A percentile compares a stretch with the other conserved stretches of the same genome.
Conservation (phyloP, 2,888 invertebrate genomes). For the Morpho achilles region DNA sequence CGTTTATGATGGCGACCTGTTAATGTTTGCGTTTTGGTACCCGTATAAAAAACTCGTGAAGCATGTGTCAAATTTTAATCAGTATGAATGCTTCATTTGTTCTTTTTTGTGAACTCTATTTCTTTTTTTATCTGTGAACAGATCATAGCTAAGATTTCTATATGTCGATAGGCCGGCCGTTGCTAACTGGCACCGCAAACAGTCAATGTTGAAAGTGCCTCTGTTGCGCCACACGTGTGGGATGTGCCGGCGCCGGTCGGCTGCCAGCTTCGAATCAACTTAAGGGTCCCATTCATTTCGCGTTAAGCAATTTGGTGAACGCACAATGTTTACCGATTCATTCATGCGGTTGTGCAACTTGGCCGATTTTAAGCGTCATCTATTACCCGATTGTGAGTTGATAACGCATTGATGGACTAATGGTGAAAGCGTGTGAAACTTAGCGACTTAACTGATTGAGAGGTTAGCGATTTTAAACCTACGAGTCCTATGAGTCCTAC, state of each 20-base stretch:
- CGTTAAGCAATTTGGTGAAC: slow-evolving; percentile 74
- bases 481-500: too few relatives aligned
- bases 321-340: slow-evolving; percentile 68
- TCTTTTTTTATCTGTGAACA: not conserved
- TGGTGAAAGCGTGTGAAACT: too few relatives aligned
- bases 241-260: slow-evolving; percentile 71
- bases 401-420: slow-evolving; percentile 1
- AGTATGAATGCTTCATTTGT: too few relatives aligned
- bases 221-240: slow-evolving; percentile 76
- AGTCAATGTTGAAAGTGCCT: slow-evolving; percentile 68
- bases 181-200: slow-evolving; percentile 63
- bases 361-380: slow-evolving; percentile 43
- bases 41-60: too few relatives aligned
- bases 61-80: too few relatives aligned
- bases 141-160: slow-evolving; percentile 46
- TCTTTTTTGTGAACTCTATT: too few relatives aligned
- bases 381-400: slow-evolving; percentile 32
- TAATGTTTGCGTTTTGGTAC: too few relatives aligned
- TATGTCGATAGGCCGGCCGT: slow-evolving; percentile 16
- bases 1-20: too few relatives aligned
- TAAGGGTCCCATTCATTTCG: slow-evolving; percentile 73
- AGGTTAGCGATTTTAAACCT: too few relatives aligned
- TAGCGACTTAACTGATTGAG: too few relatives aligned
- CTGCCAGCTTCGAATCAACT: slow-evolving; percentile 46
- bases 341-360: slow-evolving; percentile 64